A percentile compares a stretch with the other conserved stretches of the same genome.
Evolutionary conservation across 2,888 invertebrate species (phyloP).

Genomic region (Conchocele bisecta): DNA sequence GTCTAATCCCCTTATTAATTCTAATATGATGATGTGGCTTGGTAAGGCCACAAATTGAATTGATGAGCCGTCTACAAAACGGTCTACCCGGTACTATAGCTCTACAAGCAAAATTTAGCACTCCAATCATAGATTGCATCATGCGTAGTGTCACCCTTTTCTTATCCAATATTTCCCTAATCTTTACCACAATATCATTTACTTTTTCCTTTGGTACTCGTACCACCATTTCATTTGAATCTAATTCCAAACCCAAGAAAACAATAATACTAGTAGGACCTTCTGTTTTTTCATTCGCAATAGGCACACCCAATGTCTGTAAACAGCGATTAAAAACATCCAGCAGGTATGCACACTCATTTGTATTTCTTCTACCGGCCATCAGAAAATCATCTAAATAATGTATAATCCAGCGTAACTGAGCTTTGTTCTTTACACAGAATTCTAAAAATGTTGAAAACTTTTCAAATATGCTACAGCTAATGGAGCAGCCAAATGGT

Average conservation of each 20-base stretch:
- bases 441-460: conserved; percentile 30
- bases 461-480: conserved; percentile 14
- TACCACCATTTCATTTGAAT: conserved; percentile 8
- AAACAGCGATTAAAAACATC: not conserved
- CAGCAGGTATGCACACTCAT: conserved; percentile 7
- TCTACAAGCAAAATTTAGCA: conserved; percentile 9
- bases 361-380: conserved; percentile 3
- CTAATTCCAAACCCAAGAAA: conserved; percentile 12
- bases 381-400: conserved; percentile 32
- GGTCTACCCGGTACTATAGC: conserved; percentile 10
- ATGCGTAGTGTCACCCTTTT: not conserved
- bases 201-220: not conserved
- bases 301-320: conserved; percentile 1
- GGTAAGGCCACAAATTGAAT: conserved; percentile 10
- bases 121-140: conserved; percentile 12
- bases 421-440: not conserved
- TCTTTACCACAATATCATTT: not conserved
- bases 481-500: conserved; percentile 26
- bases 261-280: conserved; percentile 3
- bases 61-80: conserved; percentile 19
- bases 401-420: conserved; percentile 3
- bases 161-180: not conserved
- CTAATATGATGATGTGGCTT: conserved; percentile 11
- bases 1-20: not conserved
- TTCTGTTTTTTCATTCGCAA: conserved; percentile 17